Evolutionary conservation across 2,797 vertebrate species (phyloP).

Genomic region (Gadopsis bispinosus): DNA sequence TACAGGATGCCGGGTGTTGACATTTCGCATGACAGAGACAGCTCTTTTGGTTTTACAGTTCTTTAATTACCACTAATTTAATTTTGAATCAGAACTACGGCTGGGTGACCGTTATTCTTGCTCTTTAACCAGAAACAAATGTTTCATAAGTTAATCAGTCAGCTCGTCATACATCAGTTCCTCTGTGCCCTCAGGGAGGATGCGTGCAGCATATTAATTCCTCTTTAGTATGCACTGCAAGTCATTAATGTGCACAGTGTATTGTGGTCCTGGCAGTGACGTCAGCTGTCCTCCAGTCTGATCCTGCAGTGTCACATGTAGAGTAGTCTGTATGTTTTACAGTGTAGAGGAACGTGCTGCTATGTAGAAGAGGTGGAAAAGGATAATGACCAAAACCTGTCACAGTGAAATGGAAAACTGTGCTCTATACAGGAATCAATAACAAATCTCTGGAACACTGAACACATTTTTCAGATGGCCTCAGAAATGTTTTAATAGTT

Average conservation of each 20-base stretch:
- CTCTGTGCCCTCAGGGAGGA: conserved; percentile 4
- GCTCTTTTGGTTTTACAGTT: neutral
- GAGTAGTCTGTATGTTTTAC: neutral
- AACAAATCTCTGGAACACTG: neutral
- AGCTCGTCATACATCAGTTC: conserved; percentile 26
- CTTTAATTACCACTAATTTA: neutral
- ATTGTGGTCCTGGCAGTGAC: conserved; percentile 38
- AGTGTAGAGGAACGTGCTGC: conserved; percentile 13
- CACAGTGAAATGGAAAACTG: conserved; percentile 8
- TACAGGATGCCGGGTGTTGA: neutral
- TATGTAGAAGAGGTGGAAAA: conserved; percentile 1
- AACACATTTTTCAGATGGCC: neutral
- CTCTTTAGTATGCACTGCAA: conserved; percentile 48
- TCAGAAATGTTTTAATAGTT: neutral
- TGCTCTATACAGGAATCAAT: neutral
- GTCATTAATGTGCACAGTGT: conserved; percentile 35
- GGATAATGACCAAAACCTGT: neutral
- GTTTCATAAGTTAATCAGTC: conserved; percentile 33
- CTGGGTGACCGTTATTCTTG: conserved; percentile 3
- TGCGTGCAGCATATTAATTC: conserved; percentile 39
- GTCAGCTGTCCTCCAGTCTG: conserved; percentile 30
- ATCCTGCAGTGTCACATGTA: conserved; percentile 18
- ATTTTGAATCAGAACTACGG: neutral
- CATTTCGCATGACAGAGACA: neutral
- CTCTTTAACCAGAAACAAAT: conserved; percentile 7